Evolutionary conservation across 2,113 vertebrate genomes (phyloP).

Genomic region (Otis tarda): DNA sequence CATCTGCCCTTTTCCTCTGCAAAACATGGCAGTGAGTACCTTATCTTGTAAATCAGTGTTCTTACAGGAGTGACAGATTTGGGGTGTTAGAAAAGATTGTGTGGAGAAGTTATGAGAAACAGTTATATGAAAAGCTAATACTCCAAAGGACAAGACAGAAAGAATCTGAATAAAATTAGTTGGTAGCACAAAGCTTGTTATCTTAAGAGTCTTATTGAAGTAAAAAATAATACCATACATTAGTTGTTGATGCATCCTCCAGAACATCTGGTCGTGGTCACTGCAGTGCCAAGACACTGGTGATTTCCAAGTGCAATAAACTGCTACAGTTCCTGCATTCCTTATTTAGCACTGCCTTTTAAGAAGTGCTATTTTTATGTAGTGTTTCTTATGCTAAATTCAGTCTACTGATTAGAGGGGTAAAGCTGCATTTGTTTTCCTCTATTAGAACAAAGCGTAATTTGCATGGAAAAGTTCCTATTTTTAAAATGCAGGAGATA

Average conservation of each 20-base stretch:
- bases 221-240: neutral
- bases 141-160: neutral
- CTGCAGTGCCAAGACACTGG: neutral
- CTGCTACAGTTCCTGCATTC: neutral
- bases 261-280: neutral
- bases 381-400: constrained; percentile 21
- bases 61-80: neutral
- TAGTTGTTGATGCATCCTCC: neutral
- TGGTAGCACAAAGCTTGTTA: neutral
- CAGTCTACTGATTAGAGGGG: neutral
- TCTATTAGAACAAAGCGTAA: neutral
- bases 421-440: constrained; percentile 27
- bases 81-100: neutral
- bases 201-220: neutral
- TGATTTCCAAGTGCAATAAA: neutral
- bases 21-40: neutral
- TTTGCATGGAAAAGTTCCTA: constrained; percentile 1
- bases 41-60: neutral
- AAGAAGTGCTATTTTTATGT: constrained; percentile 29
- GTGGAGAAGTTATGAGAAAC: neutral
- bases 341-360: constrained; percentile 6
- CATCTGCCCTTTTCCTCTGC: neutral
- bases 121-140: neutral
- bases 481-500: neutral
- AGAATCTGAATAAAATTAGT: neutral